phyloP scores from a whole-genome alignment of 1,140 invertebrate genomes.

The Drosophila baimaii region DNA sequence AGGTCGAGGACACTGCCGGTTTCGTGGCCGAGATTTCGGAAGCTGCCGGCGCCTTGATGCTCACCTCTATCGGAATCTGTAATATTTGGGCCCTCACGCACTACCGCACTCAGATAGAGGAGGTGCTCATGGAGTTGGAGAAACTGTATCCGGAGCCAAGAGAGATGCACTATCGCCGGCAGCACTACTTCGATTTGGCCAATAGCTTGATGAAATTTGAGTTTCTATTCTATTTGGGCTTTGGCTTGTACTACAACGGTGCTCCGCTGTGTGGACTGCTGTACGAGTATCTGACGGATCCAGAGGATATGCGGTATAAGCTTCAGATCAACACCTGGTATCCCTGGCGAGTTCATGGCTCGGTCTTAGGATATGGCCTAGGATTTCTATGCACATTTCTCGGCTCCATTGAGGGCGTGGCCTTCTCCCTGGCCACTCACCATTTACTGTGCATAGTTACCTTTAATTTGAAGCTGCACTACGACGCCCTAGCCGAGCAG shows the following conservation, averaged over 20 bases:
- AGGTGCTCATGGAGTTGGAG: constrained; percentile 48
- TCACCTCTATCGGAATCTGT: constrained; percentile 44
- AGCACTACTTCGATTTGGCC: background rate
- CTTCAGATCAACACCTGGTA: constrained; percentile 72
- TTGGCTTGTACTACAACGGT: constrained; percentile 1
- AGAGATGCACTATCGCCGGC: background rate
- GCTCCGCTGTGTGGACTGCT: background rate
- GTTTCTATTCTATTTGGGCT: background rate
- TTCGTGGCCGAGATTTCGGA: constrained; percentile 43
- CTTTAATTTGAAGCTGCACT: constrained; percentile 69
- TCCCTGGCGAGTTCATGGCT: constrained; percentile 56
- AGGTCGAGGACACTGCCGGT: background rate
- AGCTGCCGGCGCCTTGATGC: constrained; percentile 44
- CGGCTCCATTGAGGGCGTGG: constrained; percentile 50
- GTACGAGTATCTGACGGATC: constrained; percentile 14
- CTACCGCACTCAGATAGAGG: constrained; percentile 41
- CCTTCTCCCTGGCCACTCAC: constrained; percentile 57
- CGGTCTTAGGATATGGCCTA: constrained; percentile 12
- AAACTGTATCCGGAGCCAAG: constrained; percentile 26
- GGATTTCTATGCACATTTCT: constrained; percentile 46
- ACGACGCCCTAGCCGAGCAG: constrained; percentile 52
- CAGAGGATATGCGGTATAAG: constrained; percentile 37
- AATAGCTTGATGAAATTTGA: constrained; percentile 4
- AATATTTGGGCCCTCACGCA: constrained; percentile 43
- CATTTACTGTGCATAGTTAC: constrained; percentile 65